Percentiles rank a stretch among this genome's conserved stretches.
phyloP scores from a whole-genome alignment of 2,797 vertebrate species.

The Serranus cabrilla region DNA sequence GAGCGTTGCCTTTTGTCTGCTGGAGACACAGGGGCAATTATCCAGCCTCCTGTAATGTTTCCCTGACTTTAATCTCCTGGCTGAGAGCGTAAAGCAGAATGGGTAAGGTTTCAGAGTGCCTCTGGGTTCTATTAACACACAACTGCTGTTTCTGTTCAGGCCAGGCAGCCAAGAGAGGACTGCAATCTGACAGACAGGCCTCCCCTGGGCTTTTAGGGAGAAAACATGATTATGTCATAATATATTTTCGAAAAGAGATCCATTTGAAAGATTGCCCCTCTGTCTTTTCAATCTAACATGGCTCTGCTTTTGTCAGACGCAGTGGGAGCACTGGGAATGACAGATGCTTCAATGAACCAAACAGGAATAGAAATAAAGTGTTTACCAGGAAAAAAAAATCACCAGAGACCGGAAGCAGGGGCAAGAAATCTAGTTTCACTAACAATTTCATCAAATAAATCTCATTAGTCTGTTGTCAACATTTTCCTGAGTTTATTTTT shows the following conservation, averaged over 20 bases:
- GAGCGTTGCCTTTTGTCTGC: conserved; percentile 88
- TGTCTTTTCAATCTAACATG: conserved; percentile 83
- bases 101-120: conserved; percentile 87
- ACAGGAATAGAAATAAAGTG: conserved; percentile 76
- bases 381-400: conserved; percentile 56
- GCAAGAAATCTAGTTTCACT: conserved; percentile 52
- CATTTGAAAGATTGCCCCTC: conserved; percentile 85
- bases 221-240: conserved; percentile 90
- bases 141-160: conserved; percentile 84
- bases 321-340: conserved; percentile 77
- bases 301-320: conserved; percentile 80
- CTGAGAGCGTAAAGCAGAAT: conserved; percentile 86
- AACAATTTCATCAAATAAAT: conserved; percentile 52
- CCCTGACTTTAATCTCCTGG: conserved; percentile 88
- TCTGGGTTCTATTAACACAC: conserved; percentile 89
- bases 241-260: conserved; percentile 88
- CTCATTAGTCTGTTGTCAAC: conserved; percentile 38
- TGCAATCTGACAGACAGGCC: conserved; percentile 83
- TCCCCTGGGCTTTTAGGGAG: conserved; percentile 83
- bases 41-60: conserved; percentile 88
- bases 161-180: conserved; percentile 78
- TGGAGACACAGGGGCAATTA: conserved; percentile 84
- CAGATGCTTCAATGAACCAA: conserved; percentile 78
- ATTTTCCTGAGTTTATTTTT: conserved; percentile 13
- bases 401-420: conserved; percentile 49